phyloP scores from a whole-genome alignment of 2,797 vertebrate genomes.

The Coregonus sp. region DNA sequence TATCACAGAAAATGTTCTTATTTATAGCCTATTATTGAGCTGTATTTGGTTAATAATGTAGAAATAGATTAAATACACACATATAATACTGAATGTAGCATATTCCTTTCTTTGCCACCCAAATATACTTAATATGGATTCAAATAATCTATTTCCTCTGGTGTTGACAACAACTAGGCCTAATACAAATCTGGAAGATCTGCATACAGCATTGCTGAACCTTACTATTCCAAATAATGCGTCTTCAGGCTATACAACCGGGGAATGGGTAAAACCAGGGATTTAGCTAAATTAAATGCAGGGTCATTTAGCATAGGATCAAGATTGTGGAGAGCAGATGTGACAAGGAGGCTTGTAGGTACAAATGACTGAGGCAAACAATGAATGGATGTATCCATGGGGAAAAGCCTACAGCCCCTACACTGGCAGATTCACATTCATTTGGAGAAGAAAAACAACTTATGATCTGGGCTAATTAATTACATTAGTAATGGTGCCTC shows the following conservation, averaged over 20 bases:
- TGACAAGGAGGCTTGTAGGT: slow-evolving; percentile 30
- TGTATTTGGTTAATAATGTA: neutral
- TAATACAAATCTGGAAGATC: neutral
- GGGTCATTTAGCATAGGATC: neutral
- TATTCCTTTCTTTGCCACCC: neutral
- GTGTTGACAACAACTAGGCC: neutral
- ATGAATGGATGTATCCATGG: slow-evolving; percentile 31
- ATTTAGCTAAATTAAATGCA: neutral
- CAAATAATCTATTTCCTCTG: neutral
- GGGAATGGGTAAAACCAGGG: neutral
- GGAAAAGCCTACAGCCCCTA: slow-evolving; percentile 35
- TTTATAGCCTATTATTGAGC: neutral
- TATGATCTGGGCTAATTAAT: slow-evolving; percentile 55
- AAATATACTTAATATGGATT: neutral
- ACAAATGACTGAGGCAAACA: slow-evolving; percentile 37
- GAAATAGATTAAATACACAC: neutral
- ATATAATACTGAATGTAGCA: neutral
- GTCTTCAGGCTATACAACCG: neutral
- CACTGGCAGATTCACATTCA: slow-evolving; percentile 26
- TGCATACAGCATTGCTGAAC: neutral
- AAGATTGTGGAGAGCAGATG: slow-evolving; percentile 37
- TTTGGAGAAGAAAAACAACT: slow-evolving; percentile 15
- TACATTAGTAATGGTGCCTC: slow-evolving; percentile 47
- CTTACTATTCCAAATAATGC: neutral
- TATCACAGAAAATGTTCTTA: neutral